Base-by-base conservation (phyloP, 1,140 invertebrate genomes). In the Papilio machaon region DNA sequence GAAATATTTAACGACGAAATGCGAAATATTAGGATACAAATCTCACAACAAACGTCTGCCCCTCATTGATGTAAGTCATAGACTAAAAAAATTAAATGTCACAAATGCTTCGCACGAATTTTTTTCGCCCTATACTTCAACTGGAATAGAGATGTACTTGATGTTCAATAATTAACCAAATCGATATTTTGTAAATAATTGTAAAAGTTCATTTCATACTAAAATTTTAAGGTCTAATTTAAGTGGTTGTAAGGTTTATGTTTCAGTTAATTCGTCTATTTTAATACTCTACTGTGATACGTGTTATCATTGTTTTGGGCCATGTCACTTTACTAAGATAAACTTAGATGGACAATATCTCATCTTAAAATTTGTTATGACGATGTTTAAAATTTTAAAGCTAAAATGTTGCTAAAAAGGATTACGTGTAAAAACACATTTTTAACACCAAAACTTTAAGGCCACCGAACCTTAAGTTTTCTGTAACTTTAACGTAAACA, bases 21-120 rank as follows among this genome's bases (percentile, higher is more conserved):
- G 90, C 88, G 86, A 93, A 93, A 92, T 91, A 92, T 91, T 91
- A 91, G 88, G 91, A 91, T 92, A 93, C 87, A 88, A 92, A 89
- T 90, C 84, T 90, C 90, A 93, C 91, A 91, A 91, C 87, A 91
- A 91, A 92, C 93, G 91, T 91, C 91, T 83, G 81, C 87, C 88
- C 89, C 87, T 84, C 90, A 91, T 91, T 90, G 86, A 89, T 89
- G 85, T 85, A 91, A 89, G 87, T 89, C 91, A 93, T 94, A 92
- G 91, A 94, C 92, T 93, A 92, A 89, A 82, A 85, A 79, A 80
- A 80, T 80, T 83, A 78, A 85, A 84, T 84, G 83, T 83, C 80
- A 83, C 77, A 80, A 79, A 80, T 76, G 58, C 38, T 43, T n/a
- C 15, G 17, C 77, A 23, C 54, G n/a, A 64, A 46, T 19, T 79